Evolutionary conservation across 2,888 invertebrate genomes (phyloP).

Genomic region (Bombylius major): DNA sequence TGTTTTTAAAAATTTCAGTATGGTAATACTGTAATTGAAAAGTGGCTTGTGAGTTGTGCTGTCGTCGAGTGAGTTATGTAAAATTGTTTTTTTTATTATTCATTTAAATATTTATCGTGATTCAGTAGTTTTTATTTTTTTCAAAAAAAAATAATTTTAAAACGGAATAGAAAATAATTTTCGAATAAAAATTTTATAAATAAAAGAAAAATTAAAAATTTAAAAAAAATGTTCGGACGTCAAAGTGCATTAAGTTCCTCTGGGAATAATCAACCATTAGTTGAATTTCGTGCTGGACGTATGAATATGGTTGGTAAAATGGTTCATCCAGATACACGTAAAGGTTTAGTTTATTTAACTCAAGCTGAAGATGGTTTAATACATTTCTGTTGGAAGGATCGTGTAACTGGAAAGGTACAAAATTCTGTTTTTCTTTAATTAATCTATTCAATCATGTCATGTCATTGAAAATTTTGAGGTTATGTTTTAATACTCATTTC

Average conservation of each 20-base stretch:
- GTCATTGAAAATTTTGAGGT: slow-evolving; percentile 2
- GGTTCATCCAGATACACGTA: slow-evolving; percentile 88
- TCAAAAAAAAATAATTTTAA: too few relatives aligned
- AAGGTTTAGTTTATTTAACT: slow-evolving; percentile 87
- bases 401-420: slow-evolving; percentile 59
- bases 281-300: slow-evolving; percentile 93
- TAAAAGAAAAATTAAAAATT: neutral
- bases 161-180: too few relatives aligned
- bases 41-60: too few relatives aligned
- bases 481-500: neutral
- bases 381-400: slow-evolving; percentile 99
- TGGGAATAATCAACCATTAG: slow-evolving; percentile 76
- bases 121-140: too few relatives aligned
- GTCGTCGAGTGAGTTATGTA: too few relatives aligned
- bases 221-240: slow-evolving; percentile 33
- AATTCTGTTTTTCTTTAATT: neutral
- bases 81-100: too few relatives aligned
- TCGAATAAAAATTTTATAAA: neutral
- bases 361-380: slow-evolving; percentile 95
- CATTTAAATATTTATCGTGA: too few relatives aligned
- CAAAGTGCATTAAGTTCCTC: slow-evolving; percentile 56
- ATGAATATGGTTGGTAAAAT: slow-evolving; percentile 82
- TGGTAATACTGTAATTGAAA: too few relatives aligned
- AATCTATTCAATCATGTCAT: too few relatives aligned
- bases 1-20: too few relatives aligned